Percentiles rank a stretch among this genome's conserved stretches.
Evolutionary conservation across 2,888 invertebrate genomes (phyloP).

Genomic region (Carpatolechia fugitivella): DNA sequence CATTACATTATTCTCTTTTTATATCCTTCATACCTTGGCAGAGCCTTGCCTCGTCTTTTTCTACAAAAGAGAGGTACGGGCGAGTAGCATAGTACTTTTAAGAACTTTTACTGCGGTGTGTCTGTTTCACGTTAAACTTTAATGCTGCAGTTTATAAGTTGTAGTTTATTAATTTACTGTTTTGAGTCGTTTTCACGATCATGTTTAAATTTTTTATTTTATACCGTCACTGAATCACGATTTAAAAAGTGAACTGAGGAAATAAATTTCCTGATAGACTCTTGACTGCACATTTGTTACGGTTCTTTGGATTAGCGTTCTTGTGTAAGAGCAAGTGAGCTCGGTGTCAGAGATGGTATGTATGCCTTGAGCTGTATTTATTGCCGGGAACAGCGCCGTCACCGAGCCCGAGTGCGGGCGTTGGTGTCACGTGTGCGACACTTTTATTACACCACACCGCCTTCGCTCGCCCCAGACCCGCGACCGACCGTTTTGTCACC

Average conservation of each 20-base stretch:
- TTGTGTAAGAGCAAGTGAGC: neutral
- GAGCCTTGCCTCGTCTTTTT: conserved; percentile 32
- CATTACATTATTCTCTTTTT: conserved; percentile 54
- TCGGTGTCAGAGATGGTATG: conserved; percentile 5
- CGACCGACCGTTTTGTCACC: conserved; percentile 57
- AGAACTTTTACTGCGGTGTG: conserved; percentile 8
- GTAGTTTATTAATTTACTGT: neutral
- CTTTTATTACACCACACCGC: conserved; percentile 46
- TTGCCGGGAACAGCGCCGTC: conserved; percentile 11
- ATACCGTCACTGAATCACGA: neutral
- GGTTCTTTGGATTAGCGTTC: neutral
- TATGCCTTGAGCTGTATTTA: conserved; percentile 17
- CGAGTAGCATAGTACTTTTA: conserved; percentile 20
- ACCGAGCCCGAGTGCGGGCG: conserved; percentile 22
- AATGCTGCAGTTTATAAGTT: conserved; percentile 2
- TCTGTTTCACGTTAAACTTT: conserved; percentile 5
- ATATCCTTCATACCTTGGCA: conserved; percentile 35
- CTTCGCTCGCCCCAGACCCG: conserved; percentile 25
- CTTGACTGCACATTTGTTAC: neutral
- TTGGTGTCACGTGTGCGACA: conserved; percentile 40
- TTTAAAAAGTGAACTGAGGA: too few relatives aligned
- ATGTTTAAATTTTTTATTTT: too few relatives aligned
- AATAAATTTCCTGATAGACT: neutral
- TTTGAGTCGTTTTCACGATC: too few relatives aligned
- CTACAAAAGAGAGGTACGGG: conserved; percentile 17